Conservation (phyloP, 2,113 vertebrate species). For the Lophotis ruficrista region DNA sequence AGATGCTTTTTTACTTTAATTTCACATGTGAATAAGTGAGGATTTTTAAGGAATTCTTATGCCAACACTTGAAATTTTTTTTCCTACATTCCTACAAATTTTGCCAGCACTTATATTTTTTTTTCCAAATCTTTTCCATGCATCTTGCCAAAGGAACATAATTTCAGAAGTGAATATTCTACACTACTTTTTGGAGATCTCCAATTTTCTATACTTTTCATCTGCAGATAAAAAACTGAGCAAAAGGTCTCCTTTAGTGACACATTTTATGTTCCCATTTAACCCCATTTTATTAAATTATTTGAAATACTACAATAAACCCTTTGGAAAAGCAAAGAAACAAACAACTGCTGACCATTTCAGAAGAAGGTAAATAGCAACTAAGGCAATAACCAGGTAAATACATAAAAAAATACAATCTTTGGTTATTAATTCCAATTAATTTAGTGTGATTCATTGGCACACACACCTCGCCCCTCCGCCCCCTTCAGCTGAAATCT, state of each 20-base stretch:
- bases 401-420: not conserved
- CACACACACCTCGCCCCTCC: too few relatives aligned
- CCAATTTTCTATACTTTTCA: slow-evolving; percentile 52
- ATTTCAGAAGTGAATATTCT: slow-evolving; percentile 75
- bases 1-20: slow-evolving; percentile 76
- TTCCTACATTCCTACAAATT: slow-evolving; percentile 77
- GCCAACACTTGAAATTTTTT: slow-evolving; percentile 75
- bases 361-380: not conserved
- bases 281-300: not conserved
- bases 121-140: slow-evolving; percentile 74
- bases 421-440: not conserved
- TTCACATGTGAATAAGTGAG: slow-evolving; percentile 74
- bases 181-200: slow-evolving; percentile 65
- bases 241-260: not conserved
- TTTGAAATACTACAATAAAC: not conserved
- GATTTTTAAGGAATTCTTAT: slow-evolving; percentile 77
- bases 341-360: not conserved
- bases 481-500: not conserved
- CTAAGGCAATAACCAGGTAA: not conserved
- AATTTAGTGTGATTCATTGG: not conserved
- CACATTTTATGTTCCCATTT: not conserved
- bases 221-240: slow-evolving; percentile 44
- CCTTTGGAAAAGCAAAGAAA: not conserved
- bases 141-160: slow-evolving; percentile 75
- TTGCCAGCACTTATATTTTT: slow-evolving; percentile 70